Conservation (phyloP, 2,888 invertebrate genomes). For the Holacanthella duospinosa region DNA sequence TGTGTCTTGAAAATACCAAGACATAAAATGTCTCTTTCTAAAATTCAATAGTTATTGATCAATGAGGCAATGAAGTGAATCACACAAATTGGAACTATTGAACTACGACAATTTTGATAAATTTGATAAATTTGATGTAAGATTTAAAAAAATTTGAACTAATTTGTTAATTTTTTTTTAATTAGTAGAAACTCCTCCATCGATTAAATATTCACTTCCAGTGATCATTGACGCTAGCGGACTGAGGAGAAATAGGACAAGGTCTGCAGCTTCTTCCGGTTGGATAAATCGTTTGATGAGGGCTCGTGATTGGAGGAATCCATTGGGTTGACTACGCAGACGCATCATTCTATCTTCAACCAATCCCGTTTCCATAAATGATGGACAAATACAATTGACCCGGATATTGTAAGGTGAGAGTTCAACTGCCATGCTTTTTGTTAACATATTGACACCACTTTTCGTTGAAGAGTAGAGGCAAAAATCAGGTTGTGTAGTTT, state of each 20-base stretch:
- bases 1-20: too few species aligned
- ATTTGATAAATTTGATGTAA: too few species aligned
- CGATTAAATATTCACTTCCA: slow-evolving; percentile 11
- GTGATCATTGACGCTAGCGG: slow-evolving; percentile 11
- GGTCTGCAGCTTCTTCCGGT: slow-evolving; percentile 12
- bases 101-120: too few species aligned
- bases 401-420: slow-evolving; percentile 4
- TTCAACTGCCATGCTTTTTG: slow-evolving; percentile 9
- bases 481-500: not conserved
- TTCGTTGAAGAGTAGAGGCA: slow-evolving; percentile 9
- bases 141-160: too few species aligned
- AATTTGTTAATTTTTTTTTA: too few species aligned
- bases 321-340: not conserved
- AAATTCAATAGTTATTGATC: too few species aligned
- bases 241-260: slow-evolving; percentile 10
- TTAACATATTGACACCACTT: slow-evolving; percentile 9
- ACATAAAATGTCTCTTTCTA: too few species aligned
- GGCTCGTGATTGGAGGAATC: not conserved
- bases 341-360: not conserved
- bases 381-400: slow-evolving; percentile 15
- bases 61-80: too few species aligned
- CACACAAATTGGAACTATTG: too few species aligned
- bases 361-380: slow-evolving; percentile 12
- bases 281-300: slow-evolving; percentile 3
- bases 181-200: slow-evolving; percentile 11